Evolutionary conservation across 1,140 invertebrate genomes (phyloP).

Genomic region (Drosophila nigrodunni): DNA sequence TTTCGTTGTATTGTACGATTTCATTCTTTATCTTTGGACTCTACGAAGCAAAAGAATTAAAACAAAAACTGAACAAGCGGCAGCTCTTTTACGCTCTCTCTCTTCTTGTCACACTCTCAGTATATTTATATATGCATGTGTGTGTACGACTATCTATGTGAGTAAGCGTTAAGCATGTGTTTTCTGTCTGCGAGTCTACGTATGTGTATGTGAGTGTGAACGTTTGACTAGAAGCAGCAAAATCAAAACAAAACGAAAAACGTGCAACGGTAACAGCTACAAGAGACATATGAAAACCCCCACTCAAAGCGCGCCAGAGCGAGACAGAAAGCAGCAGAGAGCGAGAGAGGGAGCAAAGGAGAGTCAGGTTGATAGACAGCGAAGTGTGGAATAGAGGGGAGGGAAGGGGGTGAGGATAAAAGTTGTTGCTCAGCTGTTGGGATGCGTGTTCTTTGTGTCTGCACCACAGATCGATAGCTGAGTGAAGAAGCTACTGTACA

Average conservation of each 20-base stretch:
- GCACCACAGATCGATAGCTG: conserved; percentile 52
- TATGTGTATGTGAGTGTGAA: conserved; percentile 11
- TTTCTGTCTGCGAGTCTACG: conserved; percentile 28
- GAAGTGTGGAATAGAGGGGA: not conserved
- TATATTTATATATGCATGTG: not conserved
- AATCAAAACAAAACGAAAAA: conserved; percentile 82
- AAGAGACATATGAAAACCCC: conserved; percentile 19
- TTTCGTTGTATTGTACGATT: conserved; percentile 36
- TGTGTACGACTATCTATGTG: conserved; percentile 53
- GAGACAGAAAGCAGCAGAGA: conserved; percentile 26
- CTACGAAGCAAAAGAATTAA: conserved; percentile 80
- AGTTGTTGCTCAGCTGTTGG: conserved; percentile 56
- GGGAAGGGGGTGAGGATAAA: not conserved
- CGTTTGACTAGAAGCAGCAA: conserved; percentile 61
- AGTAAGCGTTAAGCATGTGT: conserved; percentile 13
- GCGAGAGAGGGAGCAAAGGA: conserved; percentile 3
- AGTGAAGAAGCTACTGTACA: conserved; percentile 34
- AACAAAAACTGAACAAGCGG: conserved; percentile 68
- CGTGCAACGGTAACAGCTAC: conserved; percentile 58
- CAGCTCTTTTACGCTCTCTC: conserved; percentile 8
- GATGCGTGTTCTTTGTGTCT: conserved; percentile 33
- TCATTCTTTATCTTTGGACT: conserved; percentile 74
- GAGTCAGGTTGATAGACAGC: not conserved
- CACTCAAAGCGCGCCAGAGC: not conserved
- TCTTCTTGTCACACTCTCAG: not conserved